Base-by-base conservation (phyloP, 2,888 invertebrate species). In the Lycia hirtaria region DNA sequence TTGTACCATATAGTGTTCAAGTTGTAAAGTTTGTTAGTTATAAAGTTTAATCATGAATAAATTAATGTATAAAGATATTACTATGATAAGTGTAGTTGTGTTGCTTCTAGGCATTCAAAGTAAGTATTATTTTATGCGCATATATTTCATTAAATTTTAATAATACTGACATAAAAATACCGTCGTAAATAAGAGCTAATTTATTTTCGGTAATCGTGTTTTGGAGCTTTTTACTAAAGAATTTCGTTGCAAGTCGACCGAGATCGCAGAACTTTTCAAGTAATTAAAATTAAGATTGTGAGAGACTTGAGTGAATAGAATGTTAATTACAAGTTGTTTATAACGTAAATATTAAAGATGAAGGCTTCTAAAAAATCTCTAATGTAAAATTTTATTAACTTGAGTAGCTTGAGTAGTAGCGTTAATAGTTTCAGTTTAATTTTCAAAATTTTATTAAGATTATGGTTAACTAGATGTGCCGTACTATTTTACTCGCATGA, bases 91-190 rank as follows among this genome's bases (percentile, higher is more conserved):
- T 71, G 74, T 73, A 62, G 68, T 67, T 41, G 68, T 79, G 62
- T 70, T 78, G 56, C 64, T 80, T 63, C 62, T 78, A 56, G 70
- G 70, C 65, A 67, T 72, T 50, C 73, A 77, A 71, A 77, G 80
- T 81, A 72, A 73, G 80, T 67, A 55, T 37, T 37, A 53, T 53
- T 35, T 50, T 51, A 44, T 51, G 45, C 28, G 30, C 43, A 50
- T 47, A 32, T 30, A 47, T 26, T 55, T 47, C 9, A 32, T 41
- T 15, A 15, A 41, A 41, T 17, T 41, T 41, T 41, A 26, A 41
- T 26, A 26, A 26, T 10, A 28, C 15, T n/a, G 41, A 41, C 17
- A n/a, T 9, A 14, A 26, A 14, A 26, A 28, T 41, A 10, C 15
- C 12, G 9, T 7, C 26, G 4, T 41, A 10, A 41, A 41, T 26